Evolutionary conservation across 2,888 invertebrate genomes (phyloP).

Genomic region (Scrobipalpa atriplicella): DNA sequence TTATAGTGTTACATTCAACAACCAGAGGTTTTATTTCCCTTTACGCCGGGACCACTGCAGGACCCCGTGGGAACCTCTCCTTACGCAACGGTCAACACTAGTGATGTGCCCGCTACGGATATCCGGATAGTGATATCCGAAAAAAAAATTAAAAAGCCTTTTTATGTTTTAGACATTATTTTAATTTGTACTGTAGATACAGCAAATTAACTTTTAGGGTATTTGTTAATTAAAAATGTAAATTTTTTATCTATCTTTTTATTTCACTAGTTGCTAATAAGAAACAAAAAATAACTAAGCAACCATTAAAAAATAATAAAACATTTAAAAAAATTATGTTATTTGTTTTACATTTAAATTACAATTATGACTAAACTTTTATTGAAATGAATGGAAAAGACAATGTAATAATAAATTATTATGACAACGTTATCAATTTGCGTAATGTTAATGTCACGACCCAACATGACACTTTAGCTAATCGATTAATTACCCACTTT

Average conservation of each 20-base stretch:
- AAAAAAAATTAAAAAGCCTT: background rate
- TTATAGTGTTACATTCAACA: constrained; percentile 63
- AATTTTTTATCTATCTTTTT: too few relatives aligned
- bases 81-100: constrained; percentile 73
- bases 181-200: too few relatives aligned
- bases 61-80: constrained; percentile 75
- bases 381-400: constrained; percentile 7
- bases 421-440: constrained; percentile 28
- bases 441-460: constrained; percentile 16
- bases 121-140: background rate
- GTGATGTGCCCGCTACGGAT: constrained; percentile 4
- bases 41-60: constrained; percentile 60
- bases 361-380: background rate
- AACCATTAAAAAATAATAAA: too few relatives aligned
- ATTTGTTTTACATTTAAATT: background rate
- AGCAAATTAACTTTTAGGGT: too few relatives aligned
- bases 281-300: background rate
- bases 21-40: constrained; percentile 52
- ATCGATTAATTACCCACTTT: constrained; percentile 50
- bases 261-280: too few relatives aligned
- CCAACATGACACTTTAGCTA: constrained; percentile 11
- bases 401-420: constrained; percentile 10
- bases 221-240: too few relatives aligned
- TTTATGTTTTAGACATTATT: background rate
- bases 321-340: background rate